Evolutionary conservation across 2,888 invertebrate species (phyloP).

Genomic region (Synanthedon formicaeformis): DNA sequence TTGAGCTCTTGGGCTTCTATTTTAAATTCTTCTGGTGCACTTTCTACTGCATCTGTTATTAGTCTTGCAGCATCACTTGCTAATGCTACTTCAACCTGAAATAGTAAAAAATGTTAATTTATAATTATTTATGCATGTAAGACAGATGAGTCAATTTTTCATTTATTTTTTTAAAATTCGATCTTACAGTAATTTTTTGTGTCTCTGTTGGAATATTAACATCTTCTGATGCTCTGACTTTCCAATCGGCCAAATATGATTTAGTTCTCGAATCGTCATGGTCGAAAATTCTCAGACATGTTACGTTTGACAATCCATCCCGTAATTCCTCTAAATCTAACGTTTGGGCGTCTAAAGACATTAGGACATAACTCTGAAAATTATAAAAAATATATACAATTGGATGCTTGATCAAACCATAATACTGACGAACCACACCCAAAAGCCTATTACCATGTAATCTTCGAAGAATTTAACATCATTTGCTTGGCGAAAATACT

Average conservation of each 20-base stretch:
- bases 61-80: conserved; percentile 52
- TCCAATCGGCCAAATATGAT: conserved; percentile 64
- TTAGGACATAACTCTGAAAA: conserved; percentile 56
- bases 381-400: neutral
- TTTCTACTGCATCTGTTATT: conserved; percentile 52
- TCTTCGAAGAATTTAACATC: conserved; percentile 88
- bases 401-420: neutral
- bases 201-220: conserved; percentile 40
- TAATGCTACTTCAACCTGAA: conserved; percentile 45
- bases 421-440: neutral
- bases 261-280: conserved; percentile 63
- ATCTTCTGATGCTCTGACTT: conserved; percentile 27
- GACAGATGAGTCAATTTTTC: neutral
- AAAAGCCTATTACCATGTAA: conserved; percentile 72
- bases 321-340: conserved; percentile 73
- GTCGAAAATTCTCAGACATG: conserved; percentile 76
- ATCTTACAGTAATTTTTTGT: conserved; percentile 45
- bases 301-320: conserved; percentile 76
- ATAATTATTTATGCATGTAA: neutral
- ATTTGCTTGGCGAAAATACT: conserved; percentile 80
- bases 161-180: no score
- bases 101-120: conserved; percentile 1
- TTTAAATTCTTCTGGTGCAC: conserved; percentile 41
- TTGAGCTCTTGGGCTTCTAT: conserved; percentile 36
- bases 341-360: conserved; percentile 74